Conservation (phyloP, 2,113 vertebrate genomes). For the Sigmodon hispidus region DNA sequence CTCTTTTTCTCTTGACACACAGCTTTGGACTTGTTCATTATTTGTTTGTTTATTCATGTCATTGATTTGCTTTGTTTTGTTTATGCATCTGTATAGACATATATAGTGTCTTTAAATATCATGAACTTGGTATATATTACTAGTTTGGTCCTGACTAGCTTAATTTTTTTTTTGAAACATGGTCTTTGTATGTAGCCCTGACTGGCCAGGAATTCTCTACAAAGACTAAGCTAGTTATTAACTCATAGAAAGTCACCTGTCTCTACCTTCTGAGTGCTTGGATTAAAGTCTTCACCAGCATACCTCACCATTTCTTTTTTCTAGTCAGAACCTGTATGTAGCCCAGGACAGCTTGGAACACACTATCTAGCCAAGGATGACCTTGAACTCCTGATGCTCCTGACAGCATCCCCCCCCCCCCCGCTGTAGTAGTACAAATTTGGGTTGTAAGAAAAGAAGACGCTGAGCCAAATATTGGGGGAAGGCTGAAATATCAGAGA, state of each 20-base stretch:
- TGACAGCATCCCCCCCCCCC: background rate
- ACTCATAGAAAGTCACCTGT: no score
- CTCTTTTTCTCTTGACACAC: background rate
- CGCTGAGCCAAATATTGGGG: no score
- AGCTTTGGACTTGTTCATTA: background rate
- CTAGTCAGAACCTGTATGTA: background rate
- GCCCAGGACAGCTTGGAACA: background rate
- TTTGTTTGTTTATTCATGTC: background rate
- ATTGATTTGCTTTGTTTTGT: background rate
- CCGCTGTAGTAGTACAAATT: background rate
- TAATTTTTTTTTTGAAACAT: no score
- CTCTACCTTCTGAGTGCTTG: no score
- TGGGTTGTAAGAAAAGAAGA: no score
- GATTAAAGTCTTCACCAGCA: no score
- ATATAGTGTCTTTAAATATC: background rate
- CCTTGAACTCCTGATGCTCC: background rate
- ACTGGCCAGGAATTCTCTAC: no score
- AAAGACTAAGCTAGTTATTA: no score
- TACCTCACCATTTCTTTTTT: no score
- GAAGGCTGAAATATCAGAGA: no score
- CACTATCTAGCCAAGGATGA: background rate
- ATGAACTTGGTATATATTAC: background rate
- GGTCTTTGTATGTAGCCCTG: no score
- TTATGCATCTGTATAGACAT: background rate
- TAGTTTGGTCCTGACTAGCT: no score